Evolutionary conservation across 2,113 vertebrate genomes (phyloP).

Genomic region (Erinaceus europaeus): DNA sequence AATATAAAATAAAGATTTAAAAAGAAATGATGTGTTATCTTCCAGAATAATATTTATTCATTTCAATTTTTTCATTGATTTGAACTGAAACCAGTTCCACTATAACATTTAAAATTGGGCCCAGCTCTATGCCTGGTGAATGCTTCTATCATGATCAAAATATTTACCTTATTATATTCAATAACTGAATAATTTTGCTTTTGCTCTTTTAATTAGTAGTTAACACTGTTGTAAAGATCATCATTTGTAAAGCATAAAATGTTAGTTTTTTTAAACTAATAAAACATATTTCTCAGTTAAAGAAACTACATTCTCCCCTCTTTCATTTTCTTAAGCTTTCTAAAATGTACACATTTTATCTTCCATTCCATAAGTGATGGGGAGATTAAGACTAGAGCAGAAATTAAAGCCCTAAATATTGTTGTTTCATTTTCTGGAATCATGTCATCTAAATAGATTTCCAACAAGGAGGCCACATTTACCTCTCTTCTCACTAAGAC

Average conservation of each 20-base stretch:
- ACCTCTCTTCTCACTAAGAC: neutral
- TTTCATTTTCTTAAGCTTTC: neutral
- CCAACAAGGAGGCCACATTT: neutral
- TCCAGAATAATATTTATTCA: neutral
- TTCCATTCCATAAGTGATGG: neutral
- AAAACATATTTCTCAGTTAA: neutral
- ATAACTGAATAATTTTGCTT: neutral
- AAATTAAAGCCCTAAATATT: neutral
- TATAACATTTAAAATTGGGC: neutral
- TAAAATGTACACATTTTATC: neutral
- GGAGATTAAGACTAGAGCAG: neutral
- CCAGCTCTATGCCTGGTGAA: neutral
- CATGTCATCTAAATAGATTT: neutral
- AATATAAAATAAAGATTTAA: too few relatives aligned
- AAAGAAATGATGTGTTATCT: too few relatives aligned
- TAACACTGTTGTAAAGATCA: neutral
- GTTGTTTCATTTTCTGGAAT: neutral
- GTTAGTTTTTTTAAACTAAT: neutral
- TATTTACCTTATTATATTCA: neutral
- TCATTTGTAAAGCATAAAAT: neutral
- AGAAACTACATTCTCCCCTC: neutral
- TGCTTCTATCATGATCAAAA: neutral
- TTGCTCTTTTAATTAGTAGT: neutral
- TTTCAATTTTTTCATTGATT: neutral
- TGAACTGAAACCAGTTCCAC: neutral